These are phyloP conservation scores for Melitaea cinxia DNA, from an alignment of 1,140 invertebrate genomes.

Conservation along the genomic window DNA sequence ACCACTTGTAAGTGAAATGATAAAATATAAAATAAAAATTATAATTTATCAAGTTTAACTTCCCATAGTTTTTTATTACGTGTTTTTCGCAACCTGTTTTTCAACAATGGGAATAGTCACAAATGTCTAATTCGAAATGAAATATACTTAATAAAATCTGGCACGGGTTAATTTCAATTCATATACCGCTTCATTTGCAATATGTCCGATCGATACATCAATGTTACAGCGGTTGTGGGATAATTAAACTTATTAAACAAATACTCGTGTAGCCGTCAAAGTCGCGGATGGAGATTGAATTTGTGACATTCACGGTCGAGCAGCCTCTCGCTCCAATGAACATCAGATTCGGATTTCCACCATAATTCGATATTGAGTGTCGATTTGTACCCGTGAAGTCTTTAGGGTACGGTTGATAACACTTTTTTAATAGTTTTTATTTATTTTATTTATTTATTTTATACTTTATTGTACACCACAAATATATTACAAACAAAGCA, in stretches of 20 bases:
- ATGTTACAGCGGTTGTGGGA: conserved; percentile 4
- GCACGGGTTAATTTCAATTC: too few species aligned
- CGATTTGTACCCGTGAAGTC: conserved; percentile 23
- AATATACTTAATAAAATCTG: too few species aligned
- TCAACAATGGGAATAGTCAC: too few species aligned
- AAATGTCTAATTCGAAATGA: too few species aligned
- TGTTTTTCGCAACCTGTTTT: too few species aligned
- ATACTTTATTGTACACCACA: neutral
- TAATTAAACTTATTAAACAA: conserved; percentile 48
- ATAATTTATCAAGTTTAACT: too few species aligned
- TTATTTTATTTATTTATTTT: conserved; percentile 1
- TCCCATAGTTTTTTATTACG: too few species aligned
- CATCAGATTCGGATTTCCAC: conserved; percentile 50
- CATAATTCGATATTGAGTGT: conserved; percentile 48
- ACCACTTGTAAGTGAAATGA: too few species aligned
- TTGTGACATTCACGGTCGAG: conserved; percentile 62
- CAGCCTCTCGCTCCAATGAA: conserved; percentile 41
- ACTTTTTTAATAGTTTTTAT: neutral
- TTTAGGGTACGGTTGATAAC: neutral
- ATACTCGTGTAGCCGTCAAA: conserved; percentile 38
- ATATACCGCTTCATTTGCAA: neutral
- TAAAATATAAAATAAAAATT: too few species aligned
- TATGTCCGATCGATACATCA: neutral
- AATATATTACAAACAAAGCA: neutral
- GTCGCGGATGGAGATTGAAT: conserved; percentile 41